These are phyloP conservation scores for Oscheius sp. DNA, from an alignment of 2,888 invertebrate species.

Conservation along the genomic window DNA sequence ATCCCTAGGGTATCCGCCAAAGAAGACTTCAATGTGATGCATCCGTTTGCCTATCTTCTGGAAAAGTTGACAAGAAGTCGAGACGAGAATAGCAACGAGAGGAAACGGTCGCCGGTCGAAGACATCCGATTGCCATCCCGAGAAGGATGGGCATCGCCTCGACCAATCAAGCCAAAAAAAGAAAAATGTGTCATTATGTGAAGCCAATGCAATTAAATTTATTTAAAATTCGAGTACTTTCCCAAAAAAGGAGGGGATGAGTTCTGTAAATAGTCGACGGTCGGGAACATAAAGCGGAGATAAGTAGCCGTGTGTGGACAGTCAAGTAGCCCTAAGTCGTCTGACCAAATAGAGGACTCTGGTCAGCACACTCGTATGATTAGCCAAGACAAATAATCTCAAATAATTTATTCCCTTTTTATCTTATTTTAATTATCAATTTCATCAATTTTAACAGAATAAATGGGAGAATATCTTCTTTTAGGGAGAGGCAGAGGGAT, in stretches of 20 bases:
- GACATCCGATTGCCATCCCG: constrained; percentile 38
- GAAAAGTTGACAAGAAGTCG: constrained; percentile 45
- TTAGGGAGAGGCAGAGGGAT: background rate
- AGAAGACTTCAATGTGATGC: constrained; percentile 56
- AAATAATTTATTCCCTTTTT: background rate
- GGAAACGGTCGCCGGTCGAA: constrained; percentile 45
- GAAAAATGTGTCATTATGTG: constrained; percentile 49
- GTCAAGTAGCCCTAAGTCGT: constrained; percentile 24
- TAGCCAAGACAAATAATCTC: background rate
- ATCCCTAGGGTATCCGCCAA: constrained; percentile 46
- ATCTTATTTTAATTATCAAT: background rate
- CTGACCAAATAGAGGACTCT: constrained; percentile 2
- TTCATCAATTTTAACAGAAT: background rate
- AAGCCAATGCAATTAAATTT: background rate
- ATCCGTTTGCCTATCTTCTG: constrained; percentile 54
- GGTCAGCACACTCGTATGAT: constrained; percentile 14
- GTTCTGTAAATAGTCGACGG: background rate
- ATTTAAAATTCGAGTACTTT: no score
- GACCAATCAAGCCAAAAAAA: constrained; percentile 34
- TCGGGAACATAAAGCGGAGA: constrained; percentile 1
- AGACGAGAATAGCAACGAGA: constrained; percentile 35
- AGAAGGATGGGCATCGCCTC: constrained; percentile 44
- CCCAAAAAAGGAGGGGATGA: background rate
- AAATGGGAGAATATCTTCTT: background rate
- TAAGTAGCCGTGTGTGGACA: constrained; percentile 16